Percentiles rank a stretch among this genome's conserved stretches.
Conservation (phyloP, 2,113 vertebrate species). For the Benitochromis conjunctus region DNA sequence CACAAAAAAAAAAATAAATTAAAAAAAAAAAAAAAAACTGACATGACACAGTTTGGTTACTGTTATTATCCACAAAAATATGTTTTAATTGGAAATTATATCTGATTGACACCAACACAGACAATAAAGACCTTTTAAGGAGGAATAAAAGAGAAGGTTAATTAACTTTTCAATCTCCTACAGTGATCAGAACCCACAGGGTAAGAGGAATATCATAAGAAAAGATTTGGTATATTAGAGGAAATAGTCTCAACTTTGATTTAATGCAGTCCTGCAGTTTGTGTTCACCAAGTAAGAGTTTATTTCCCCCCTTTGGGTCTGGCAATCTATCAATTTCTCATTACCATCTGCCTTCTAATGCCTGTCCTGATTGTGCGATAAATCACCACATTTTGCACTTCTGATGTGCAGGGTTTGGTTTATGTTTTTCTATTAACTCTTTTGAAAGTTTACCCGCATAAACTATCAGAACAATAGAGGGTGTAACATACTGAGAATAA, state of each 20-base stretch:
- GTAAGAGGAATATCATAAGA: neutral
- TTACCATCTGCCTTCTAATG: neutral
- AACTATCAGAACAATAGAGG: neutral
- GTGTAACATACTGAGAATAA: neutral
- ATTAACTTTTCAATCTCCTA: slow-evolving; percentile 19
- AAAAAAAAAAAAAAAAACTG: neutral
- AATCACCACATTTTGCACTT: neutral
- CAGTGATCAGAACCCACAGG: neutral
- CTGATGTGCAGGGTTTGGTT: neutral
- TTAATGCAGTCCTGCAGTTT: neutral
- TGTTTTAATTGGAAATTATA: slow-evolving; percentile 25
- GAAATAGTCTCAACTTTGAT: neutral
- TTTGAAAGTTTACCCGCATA: neutral
- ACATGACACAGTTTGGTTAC: neutral
- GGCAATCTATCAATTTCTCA: neutral
- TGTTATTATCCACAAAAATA: neutral
- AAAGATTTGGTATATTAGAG: neutral
- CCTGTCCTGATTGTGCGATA: neutral
- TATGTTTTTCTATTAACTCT: neutral
- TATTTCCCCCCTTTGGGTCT: neutral
- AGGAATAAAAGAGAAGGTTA: neutral
- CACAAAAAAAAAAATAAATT: no score
- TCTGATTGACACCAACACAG: neutral
- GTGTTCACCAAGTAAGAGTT: neutral
- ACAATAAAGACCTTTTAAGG: neutral